Evolutionary conservation across 1,140 invertebrate genomes (phyloP).

Genomic region (Drosophila orena): DNA sequence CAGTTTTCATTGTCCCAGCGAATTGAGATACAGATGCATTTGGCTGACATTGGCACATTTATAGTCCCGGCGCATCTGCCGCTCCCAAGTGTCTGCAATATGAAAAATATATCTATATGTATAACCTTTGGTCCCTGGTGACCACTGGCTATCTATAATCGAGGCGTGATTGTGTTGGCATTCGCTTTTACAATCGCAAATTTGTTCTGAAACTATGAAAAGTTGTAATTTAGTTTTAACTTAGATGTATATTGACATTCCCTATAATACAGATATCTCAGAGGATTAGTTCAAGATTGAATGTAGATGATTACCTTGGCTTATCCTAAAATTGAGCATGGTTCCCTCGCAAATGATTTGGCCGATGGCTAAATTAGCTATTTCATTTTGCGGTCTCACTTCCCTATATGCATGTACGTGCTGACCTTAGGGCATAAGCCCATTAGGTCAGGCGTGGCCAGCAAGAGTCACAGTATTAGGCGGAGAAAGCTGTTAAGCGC

Average conservation of each 20-base stretch:
- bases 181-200: slow-evolving; percentile 57
- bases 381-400: slow-evolving; percentile 18
- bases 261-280: neutral
- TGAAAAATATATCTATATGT: neutral
- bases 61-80: slow-evolving; percentile 47
- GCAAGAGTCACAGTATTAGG: neutral
- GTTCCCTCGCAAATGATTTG: neutral
- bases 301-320: slow-evolving; percentile 4
- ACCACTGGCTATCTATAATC: slow-evolving; percentile 45
- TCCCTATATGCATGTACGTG: slow-evolving; percentile 53
- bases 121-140: slow-evolving; percentile 5
- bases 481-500: slow-evolving; percentile 74
- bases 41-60: slow-evolving; percentile 53
- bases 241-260: no score
- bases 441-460: slow-evolving; percentile 75
- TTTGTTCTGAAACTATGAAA: slow-evolving; percentile 9
- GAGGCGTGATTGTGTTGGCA: slow-evolving; percentile 73
- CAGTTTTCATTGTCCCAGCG: slow-evolving; percentile 56
- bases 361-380: slow-evolving; percentile 13
- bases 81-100: slow-evolving; percentile 60
- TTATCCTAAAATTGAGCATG: slow-evolving; percentile 40
- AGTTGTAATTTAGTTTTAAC: neutral
- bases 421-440: slow-evolving; percentile 38
- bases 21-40: slow-evolving; percentile 58
- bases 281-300: neutral